Conservation (phyloP, 2,113 vertebrate species). For the Bufo gargarizans region DNA sequence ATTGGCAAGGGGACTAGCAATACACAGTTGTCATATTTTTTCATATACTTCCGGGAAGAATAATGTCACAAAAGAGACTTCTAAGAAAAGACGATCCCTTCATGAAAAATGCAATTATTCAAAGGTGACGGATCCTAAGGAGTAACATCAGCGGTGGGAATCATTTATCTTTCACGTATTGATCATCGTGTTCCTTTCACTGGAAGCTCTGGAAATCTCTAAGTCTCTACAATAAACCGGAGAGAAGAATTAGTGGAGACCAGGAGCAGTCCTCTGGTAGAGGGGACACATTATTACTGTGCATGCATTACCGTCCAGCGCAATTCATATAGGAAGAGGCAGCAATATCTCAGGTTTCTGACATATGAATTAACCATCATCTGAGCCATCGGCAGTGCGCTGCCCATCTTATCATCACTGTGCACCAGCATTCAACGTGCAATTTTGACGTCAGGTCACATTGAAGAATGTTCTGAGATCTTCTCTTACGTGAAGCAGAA, state of each 20-base stretch:
- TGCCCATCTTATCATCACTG: not conserved
- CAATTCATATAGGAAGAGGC: not conserved
- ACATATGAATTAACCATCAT: not conserved
- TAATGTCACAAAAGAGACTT: no score
- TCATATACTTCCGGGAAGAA: no score
- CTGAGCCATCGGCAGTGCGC: not conserved
- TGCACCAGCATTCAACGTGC: not conserved
- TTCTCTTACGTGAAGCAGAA: not conserved
- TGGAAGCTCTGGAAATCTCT: not conserved
- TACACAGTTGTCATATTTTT: no score
- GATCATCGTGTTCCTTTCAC: not conserved
- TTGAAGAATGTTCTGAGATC: slow-evolving; percentile 6
- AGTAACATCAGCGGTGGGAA: not conserved
- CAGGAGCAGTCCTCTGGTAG: not conserved
- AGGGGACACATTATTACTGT: not conserved
- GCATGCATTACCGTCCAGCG: not conserved
- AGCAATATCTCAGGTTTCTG: not conserved
- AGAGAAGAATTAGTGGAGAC: not conserved
- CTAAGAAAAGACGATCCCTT: no score
- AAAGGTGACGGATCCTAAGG: no score
- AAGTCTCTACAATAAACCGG: not conserved
- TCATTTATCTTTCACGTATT: not conserved
- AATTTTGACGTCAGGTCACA: not conserved
- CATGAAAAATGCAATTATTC: no score
- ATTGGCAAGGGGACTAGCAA: no score